These are phyloP conservation scores for Selenia dentaria DNA, from an alignment of 2,888 invertebrate species.

Conservation along the genomic window DNA sequence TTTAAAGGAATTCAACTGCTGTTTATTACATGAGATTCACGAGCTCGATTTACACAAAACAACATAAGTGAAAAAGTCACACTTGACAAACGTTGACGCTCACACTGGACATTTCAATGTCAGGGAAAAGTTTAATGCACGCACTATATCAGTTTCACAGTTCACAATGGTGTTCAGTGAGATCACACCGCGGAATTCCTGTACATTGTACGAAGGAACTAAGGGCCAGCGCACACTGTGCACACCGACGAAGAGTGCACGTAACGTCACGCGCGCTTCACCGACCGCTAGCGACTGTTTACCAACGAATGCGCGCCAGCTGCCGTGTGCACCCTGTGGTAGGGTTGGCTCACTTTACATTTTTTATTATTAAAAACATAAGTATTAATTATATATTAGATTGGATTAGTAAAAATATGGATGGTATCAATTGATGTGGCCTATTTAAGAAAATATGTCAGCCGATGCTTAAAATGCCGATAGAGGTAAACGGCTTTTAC, in stretches of 20 bases:
- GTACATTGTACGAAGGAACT: constrained; percentile 58
- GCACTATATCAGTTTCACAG: constrained; percentile 15
- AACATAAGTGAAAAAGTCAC: background rate
- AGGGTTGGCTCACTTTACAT: constrained; percentile 44
- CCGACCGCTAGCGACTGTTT: constrained; percentile 65
- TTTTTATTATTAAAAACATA: background rate
- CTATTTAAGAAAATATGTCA: no score
- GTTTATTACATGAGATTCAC: constrained; percentile 27
- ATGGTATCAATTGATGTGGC: no score
- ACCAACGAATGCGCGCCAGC: constrained; percentile 50
- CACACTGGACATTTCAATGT: background rate
- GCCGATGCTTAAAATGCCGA: no score
- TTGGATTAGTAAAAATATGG: no score
- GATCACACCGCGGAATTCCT: constrained; percentile 69
- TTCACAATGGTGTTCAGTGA: constrained; percentile 44
- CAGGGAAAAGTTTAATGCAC: background rate
- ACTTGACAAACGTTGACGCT: background rate
- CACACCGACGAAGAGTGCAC: constrained; percentile 26
- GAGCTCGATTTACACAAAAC: constrained; percentile 9
- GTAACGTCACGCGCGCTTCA: constrained; percentile 60
- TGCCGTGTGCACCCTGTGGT: constrained; percentile 57
- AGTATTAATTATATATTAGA: no score
- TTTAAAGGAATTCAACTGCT: constrained; percentile 19
- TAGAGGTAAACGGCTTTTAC: no score
- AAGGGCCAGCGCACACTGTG: constrained; percentile 23